These are phyloP conservation scores for Nyleta sp. DNA, from an alignment of 2,888 invertebrate species.

Conservation along the genomic window DNA sequence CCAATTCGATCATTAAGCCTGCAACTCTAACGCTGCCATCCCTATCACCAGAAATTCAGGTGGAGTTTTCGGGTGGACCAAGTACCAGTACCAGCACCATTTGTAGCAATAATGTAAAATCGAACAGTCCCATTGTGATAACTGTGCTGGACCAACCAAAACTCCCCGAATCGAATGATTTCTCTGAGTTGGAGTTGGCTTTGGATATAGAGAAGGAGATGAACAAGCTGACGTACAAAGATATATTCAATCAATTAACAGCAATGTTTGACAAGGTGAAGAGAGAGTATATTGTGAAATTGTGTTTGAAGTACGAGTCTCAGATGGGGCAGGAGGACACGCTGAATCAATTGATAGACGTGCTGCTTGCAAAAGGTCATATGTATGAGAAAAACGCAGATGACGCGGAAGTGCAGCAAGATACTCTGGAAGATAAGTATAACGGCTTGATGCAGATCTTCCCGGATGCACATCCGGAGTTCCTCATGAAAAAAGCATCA, in stretches of 20 bases:
- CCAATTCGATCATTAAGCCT: constrained; percentile 16
- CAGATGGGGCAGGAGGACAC: not conserved
- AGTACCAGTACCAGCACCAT: not conserved
- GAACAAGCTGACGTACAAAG: constrained; percentile 12
- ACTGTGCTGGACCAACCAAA: not conserved
- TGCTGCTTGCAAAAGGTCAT: constrained; percentile 33
- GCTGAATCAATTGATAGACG: constrained; percentile 31
- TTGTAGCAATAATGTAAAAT: no score
- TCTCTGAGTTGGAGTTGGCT: constrained; percentile 26
- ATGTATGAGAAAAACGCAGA: constrained; percentile 15
- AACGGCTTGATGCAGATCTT: constrained; percentile 71
- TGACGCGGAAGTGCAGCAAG: constrained; percentile 17
- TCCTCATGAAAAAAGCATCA: constrained; percentile 67
- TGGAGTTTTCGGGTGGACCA: not conserved
- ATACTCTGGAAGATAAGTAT: constrained; percentile 67
- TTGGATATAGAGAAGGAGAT: constrained; percentile 19
- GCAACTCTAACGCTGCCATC: constrained; percentile 5
- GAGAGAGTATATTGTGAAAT: constrained; percentile 30
- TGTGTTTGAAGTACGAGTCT: constrained; percentile 26
- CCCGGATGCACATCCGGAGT: constrained; percentile 75
- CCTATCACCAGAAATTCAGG: not conserved
- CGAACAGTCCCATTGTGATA: constrained; percentile 5
- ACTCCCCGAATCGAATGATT: not conserved
- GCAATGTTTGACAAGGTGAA: constrained; percentile 45
- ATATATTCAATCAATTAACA: constrained; percentile 40